Percentiles rank a stretch among this genome's conserved stretches.
phyloP scores from a whole-genome alignment of 1,140 invertebrate genomes.

The Adelges cooleyi region DNA sequence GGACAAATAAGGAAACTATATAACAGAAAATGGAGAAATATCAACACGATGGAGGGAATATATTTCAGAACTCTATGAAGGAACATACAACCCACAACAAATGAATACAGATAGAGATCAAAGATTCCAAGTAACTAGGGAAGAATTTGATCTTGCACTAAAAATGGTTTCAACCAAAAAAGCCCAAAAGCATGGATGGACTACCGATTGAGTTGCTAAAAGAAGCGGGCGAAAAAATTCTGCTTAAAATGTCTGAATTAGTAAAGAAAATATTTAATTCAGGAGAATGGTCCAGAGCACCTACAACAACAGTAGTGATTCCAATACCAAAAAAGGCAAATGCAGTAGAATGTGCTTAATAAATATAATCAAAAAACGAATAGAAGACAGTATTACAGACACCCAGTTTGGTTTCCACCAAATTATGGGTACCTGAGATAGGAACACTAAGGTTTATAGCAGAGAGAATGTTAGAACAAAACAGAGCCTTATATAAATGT shows the following conservation, averaged over 20 bases:
- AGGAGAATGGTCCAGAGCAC: conserved; percentile 13
- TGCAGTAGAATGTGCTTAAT: conserved; percentile 5
- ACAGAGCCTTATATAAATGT: background rate
- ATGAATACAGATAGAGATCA: too few relatives aligned
- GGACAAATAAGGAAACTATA: too few relatives aligned
- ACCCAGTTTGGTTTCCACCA: conserved; percentile 5
- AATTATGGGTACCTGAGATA: conserved; percentile 12
- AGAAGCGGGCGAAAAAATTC: background rate
- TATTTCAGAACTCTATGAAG: too few relatives aligned
- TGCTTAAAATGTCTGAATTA: background rate
- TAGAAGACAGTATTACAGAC: too few relatives aligned
- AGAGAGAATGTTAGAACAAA: conserved; percentile 14
- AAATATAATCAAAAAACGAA: too few relatives aligned
- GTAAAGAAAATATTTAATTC: conserved; percentile 21
- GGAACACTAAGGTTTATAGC: conserved; percentile 3
- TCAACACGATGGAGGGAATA: too few relatives aligned
- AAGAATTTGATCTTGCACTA: too few relatives aligned
- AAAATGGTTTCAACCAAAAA: too few relatives aligned
- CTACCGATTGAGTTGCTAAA: background rate
- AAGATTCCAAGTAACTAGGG: too few relatives aligned
- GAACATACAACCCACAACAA: too few relatives aligned
- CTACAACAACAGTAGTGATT: conserved; percentile 11
- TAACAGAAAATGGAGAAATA: too few relatives aligned
- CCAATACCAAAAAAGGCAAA: conserved; percentile 25
- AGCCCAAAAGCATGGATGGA: too few relatives aligned